Percentiles rank a stretch among this genome's conserved stretches.
Conservation (phyloP, 2,888 invertebrate species). For the Nomada fucata region DNA sequence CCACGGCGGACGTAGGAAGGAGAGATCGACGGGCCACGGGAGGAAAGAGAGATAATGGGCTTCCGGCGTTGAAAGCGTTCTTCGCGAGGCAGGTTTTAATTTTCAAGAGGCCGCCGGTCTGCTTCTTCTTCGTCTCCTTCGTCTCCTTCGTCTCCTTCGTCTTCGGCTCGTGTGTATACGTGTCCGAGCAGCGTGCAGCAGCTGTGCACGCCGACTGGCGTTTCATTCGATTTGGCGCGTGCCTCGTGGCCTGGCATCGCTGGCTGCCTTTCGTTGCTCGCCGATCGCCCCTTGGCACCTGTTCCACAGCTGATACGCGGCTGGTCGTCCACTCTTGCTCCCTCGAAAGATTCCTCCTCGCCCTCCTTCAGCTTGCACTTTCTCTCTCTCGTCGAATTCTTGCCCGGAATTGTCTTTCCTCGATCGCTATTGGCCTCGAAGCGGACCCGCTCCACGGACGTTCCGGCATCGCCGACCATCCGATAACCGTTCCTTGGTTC, state of each 20-base stretch:
- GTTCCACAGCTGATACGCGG: conserved; percentile 83
- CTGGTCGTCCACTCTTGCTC: conserved; percentile 67
- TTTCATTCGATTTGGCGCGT: conserved; percentile 82
- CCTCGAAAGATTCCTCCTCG: conserved; percentile 35
- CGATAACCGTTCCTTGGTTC: too few species aligned
- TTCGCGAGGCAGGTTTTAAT: conserved; percentile 74
- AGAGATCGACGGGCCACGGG: background rate
- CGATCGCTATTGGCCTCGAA: too few species aligned
- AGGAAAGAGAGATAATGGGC: conserved; percentile 63
- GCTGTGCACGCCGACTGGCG: conserved; percentile 76
- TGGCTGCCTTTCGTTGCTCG: conserved; percentile 51
- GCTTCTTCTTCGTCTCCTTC: background rate
- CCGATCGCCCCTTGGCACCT: conserved; percentile 78
- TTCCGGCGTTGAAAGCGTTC: conserved; percentile 72
- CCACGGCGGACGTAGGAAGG: background rate
- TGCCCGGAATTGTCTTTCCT: background rate
- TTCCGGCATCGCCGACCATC: too few species aligned
- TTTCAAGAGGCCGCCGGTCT: conserved; percentile 70
- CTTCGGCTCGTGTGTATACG: conserved; percentile 4
- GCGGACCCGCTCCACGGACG: too few species aligned
- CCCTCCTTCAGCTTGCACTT: background rate
- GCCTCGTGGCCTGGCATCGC: conserved; percentile 67
- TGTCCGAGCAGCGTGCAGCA: conserved; percentile 57
- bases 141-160: background rate
- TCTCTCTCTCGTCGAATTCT: background rate